Conservation (phyloP, 2,797 vertebrate species). For the Sebastes diaconus region DNA sequence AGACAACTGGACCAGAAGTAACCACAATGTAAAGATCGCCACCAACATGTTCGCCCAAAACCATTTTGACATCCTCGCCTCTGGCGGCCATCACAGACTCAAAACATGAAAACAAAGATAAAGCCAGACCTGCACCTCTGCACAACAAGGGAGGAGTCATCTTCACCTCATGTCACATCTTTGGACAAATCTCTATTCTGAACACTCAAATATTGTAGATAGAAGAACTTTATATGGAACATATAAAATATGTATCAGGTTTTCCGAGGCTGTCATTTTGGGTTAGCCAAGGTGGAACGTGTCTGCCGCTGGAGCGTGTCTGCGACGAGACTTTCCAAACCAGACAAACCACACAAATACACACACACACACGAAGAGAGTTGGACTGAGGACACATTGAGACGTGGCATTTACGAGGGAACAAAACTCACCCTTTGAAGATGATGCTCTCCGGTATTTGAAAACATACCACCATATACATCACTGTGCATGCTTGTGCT, state of each 20-base stretch:
- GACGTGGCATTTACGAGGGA: slow-evolving; percentile 60
- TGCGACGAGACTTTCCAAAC: slow-evolving; percentile 56
- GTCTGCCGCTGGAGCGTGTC: slow-evolving; percentile 52
- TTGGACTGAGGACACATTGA: slow-evolving; percentile 32
- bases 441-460: slow-evolving; percentile 8
- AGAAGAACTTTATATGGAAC: slow-evolving; percentile 29
- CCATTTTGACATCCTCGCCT: neutral
- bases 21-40: neutral
- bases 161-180: neutral
- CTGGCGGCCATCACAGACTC: neutral
- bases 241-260: slow-evolving; percentile 49
- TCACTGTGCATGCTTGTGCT: neutral
- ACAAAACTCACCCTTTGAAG: slow-evolving; percentile 27
- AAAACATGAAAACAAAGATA: neutral
- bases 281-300: slow-evolving; percentile 63
- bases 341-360: slow-evolving; percentile 10
- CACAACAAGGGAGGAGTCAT: neutral
- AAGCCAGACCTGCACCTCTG: neutral
- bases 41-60: neutral
- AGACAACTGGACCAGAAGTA: neutral
- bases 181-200: neutral
- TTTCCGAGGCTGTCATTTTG: slow-evolving; percentile 57
- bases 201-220: slow-evolving; percentile 15
- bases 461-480: slow-evolving; percentile 16
- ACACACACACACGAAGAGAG: slow-evolving; percentile 6